Evolutionary conservation across 2,113 vertebrate species (phyloP), one percentile per base, ranked within the genome.

Genomic region (Tenebrosternarchus preto): DNA sequence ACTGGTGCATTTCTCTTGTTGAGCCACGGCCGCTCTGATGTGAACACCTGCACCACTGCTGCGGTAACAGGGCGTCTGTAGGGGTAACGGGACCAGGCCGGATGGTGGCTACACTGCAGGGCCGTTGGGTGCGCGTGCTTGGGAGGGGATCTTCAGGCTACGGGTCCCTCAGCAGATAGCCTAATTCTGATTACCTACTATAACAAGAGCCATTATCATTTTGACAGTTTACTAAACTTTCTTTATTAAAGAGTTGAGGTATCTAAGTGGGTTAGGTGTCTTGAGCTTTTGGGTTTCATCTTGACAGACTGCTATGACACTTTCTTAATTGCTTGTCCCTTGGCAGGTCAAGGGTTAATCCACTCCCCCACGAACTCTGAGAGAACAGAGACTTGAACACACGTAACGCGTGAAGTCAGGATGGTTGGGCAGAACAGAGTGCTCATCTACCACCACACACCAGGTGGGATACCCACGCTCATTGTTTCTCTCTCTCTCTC

Each of bases 181-280:
- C 84, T 90, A 89, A 91, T 91, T 90, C 86, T 87, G 90, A 88
- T 89, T 89, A 90, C 66, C 87, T 67, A 60, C n/a, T 46, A 56
- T 84, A 85, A 84, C 84, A 85, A 60, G 83, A 74, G 73, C 88
- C 82, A 90, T 92, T 89, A 88, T 85, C 83, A 78, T 88, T 85
- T 79, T 92, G 92, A 92, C 91, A 92, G 88, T 90, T 88, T 86
- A 89, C 89, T 87, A 87, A 91, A 92, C 87, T 91, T 90, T 89
- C 86, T 86, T 92, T 89, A 90, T 91, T 90, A 86, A 84, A 77
- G 85, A 84, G 84, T 85, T 87, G 82, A 85, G 82, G 85, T 39
- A 76, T 87, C 80, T 84, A 91, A 92, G 88, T 92, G 91, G 89
- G 90, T 92, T 89, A 89, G 86, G 89, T 81, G 88, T 88, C 91